Base-by-base conservation (phyloP, 2,888 invertebrate species). In the Coenonympha arcania region DNA sequence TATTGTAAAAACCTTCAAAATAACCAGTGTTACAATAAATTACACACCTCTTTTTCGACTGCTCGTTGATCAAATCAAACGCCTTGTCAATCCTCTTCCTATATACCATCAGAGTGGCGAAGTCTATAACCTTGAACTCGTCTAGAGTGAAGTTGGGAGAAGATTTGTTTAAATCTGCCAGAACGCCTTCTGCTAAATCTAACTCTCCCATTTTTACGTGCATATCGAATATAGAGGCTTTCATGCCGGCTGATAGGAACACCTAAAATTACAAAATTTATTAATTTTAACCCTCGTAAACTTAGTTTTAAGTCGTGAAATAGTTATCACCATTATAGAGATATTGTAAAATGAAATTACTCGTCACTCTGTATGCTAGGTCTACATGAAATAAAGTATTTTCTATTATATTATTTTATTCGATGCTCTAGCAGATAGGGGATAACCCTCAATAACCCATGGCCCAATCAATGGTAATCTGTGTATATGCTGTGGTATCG, bases 91-190 rank as follows among this genome's bases (percentile, higher is more conserved):
- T 71, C 56, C 74, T 75, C 50, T 79, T 73, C 8, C 83, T 72
- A 33, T 85, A 79, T 3, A 90, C 87, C 69, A 92, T 79, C 4
- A 90, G 73, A 0, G 88, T 87, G 0, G 90, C 90, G 50, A 88
- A 89, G 62, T 90, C 89, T 2, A 93, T 76, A 2, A 92, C 71
- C 71, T 93, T 93, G 64, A 82, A 89, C 58, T 89, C 89, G 66
- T 93, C 92, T 11, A 92, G 61, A 1, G 67, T 71, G 64, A 92
- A 92, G 50, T 82, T 84, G 3, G 89, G 87, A 52, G 86, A 76
- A 0, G 71, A 63, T 49, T 73, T 76, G 61, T 81, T 88, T 2
- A 92, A 66, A n/a, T 89, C 86, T 0, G 82, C 68, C 9, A 90
- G 78, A 6, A 76, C 68, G 1, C 79, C 41, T 48, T 89, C 78